These are phyloP conservation scores for Enteromius unitaeniatus DNA, from an alignment of 2,797 vertebrate species.

Conservation along the genomic window DNA sequence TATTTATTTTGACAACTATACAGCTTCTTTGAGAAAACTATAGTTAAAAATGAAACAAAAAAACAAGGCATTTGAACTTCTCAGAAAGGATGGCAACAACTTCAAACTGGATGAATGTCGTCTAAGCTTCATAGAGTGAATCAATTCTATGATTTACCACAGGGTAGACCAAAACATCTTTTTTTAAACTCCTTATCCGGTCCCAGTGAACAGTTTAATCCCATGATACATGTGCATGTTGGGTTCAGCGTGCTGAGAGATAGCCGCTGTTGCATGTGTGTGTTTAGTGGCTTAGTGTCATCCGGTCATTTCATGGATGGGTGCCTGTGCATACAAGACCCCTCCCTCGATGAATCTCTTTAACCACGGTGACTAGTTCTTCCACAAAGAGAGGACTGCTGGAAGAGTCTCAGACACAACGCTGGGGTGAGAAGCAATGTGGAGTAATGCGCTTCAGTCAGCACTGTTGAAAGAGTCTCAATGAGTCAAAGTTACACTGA, in stretches of 20 bases:
- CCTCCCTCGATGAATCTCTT: slow-evolving; percentile 58
- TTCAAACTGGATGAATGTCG: neutral
- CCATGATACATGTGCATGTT: slow-evolving; percentile 17
- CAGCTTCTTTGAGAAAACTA: neutral
- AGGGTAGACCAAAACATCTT: neutral
- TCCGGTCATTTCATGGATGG: slow-evolving; percentile 72
- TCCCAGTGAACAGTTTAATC: neutral
- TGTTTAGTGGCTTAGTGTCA: slow-evolving; percentile 67
- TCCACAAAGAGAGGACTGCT: slow-evolving; percentile 57
- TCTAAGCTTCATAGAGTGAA: neutral
- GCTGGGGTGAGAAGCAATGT: neutral
- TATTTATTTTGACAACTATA: neutral
- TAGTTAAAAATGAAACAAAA: neutral
- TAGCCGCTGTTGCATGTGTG: slow-evolving; percentile 42
- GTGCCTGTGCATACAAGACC: slow-evolving; percentile 69
- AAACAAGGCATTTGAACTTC: neutral
- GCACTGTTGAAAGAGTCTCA: neutral
- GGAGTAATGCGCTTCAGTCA: neutral
- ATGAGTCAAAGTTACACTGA: neutral
- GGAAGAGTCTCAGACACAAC: slow-evolving; percentile 5
- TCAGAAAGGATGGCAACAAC: neutral
- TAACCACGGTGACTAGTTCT: slow-evolving; percentile 57
- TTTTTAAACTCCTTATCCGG: neutral
- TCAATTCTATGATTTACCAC: neutral
- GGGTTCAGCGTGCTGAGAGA: neutral